Percentiles rank a stretch among this genome's conserved stretches.
Conservation (phyloP, 2,888 invertebrate species). For the Diplazon laetatorius region DNA sequence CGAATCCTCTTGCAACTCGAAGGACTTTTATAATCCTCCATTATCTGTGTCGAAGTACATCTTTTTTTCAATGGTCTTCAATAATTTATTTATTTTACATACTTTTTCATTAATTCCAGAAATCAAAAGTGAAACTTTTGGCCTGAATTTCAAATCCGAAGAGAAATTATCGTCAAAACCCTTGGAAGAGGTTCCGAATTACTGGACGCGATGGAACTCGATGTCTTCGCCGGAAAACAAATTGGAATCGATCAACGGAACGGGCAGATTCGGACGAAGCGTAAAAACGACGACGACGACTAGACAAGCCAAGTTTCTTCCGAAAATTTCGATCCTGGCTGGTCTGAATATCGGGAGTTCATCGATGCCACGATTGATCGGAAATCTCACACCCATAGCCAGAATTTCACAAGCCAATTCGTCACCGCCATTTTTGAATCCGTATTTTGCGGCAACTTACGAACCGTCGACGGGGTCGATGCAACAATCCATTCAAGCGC, state of each 20-base stretch:
- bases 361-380: constrained; percentile 24
- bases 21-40: no score
- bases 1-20: not conserved
- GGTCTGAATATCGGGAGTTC: constrained; percentile 72
- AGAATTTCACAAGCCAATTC: constrained; percentile 39
- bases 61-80: no score
- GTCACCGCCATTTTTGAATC: constrained; percentile 33
- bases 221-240: constrained; percentile 14
- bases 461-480: constrained; percentile 68
- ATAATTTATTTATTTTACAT: no score
- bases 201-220: constrained; percentile 21
- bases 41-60: no score
- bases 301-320: constrained; percentile 71
- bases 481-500: constrained; percentile 56
- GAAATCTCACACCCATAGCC: constrained; percentile 55
- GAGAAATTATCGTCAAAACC: constrained; percentile 33
- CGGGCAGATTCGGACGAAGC: not conserved
- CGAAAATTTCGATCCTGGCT: constrained; percentile 73
- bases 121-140: constrained; percentile 33
- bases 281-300: no score
- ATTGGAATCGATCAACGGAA: constrained; percentile 16
- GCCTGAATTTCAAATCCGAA: constrained; percentile 6
- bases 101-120: constrained; percentile 30
- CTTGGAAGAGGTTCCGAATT: constrained; percentile 7
- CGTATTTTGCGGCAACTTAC: constrained; percentile 70